Evolutionary conservation across 2,797 vertebrate genomes (phyloP).

Genomic region (Apodemus agrarius): DNA sequence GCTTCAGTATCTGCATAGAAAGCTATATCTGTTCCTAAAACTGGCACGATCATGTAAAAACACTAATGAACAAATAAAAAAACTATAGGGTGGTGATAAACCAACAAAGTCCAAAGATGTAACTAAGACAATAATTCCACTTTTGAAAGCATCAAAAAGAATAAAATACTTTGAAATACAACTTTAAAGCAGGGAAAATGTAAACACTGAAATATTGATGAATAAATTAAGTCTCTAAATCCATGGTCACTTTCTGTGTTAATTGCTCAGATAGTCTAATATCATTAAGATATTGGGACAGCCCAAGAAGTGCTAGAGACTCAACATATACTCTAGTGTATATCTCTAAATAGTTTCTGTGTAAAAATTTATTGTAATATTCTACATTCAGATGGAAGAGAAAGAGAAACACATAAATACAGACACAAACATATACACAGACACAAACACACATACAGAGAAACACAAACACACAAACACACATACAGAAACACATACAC

Average conservation of each 20-base stretch:
- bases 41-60: not conserved
- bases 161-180: not conserved
- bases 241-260: not conserved
- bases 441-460: not conserved
- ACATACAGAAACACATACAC: not conserved
- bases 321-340: not conserved
- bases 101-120: not conserved
- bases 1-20: not conserved
- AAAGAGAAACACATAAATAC: not conserved
- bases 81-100: not conserved
- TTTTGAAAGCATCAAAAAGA: not conserved
- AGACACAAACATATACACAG: not conserved
- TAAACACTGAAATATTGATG: not conserved
- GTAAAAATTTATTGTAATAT: not conserved
- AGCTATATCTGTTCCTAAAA: not conserved
- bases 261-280: not conserved
- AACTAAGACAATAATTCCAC: not conserved
- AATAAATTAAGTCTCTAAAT: not conserved
- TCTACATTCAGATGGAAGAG: not conserved
- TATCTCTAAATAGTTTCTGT: not conserved
- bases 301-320: not conserved
- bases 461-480: not conserved
- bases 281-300: not conserved
- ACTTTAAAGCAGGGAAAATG: not conserved
- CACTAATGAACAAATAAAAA: not conserved